Evolutionary conservation across 1,140 invertebrate genomes (phyloP), one percentile per base, ranked within the genome.

Genomic region (Conus betulinus): DNA sequence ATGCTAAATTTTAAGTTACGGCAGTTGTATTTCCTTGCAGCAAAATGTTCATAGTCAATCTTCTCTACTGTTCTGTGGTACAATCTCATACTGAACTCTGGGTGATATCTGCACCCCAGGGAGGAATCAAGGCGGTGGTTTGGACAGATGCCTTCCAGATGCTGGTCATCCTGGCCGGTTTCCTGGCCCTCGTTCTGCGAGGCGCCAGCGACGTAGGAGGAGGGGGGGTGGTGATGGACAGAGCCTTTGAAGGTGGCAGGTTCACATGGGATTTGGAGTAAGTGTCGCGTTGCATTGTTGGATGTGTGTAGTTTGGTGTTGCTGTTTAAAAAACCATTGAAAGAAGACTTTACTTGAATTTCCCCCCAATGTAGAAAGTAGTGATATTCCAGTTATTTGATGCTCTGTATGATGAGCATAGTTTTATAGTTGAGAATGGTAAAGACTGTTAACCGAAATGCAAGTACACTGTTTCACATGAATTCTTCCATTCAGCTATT

Each of bases 91-190:
- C 39, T 39, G 39, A 39, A 39, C 39, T 39, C 39, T 39, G 39
- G 39, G 17, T 51, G 51, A 25, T 79, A n/a, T 23, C 5, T 90
- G 53, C 55, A 76, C 74, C 96, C 96, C 94, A 98, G 96, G 98
- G 98, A 76, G 98, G 98, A 6, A 98, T 99, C 96, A 98, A 98
- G 95, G 98, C 98, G 13, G 98, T 99, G 0, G 97, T 99, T 90
- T 95, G 94, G 96, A 98, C 98, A 0, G 98, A 99, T 94, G 97
- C 98, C 0, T 97, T 99, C 89, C 98, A 99, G 95, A 97, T 97
- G 0, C 92, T 97, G 13, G 96, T 98, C 1, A 98, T 99, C 97
- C 97, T 98, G 79, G 97, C 96, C 0, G 98, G 98, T 0, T 95
- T 98, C 39, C 94, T 98, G 5, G 96, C 97, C 85, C 97, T 98